phyloP scores from a whole-genome alignment of 2,797 vertebrate genomes.

The Rhodeus uyekii region DNA sequence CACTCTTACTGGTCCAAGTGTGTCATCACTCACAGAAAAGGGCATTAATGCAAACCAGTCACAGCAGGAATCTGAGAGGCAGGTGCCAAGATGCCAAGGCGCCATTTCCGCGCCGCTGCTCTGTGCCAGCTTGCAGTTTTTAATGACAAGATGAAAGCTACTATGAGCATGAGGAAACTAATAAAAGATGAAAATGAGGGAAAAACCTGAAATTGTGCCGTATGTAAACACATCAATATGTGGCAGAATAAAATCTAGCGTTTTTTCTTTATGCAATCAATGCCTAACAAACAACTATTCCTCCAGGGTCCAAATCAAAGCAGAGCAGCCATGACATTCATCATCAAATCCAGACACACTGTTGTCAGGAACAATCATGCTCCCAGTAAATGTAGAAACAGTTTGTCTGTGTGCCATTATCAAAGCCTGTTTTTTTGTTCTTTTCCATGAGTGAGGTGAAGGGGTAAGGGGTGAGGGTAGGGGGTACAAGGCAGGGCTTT shows the following conservation, averaged over 20 bases:
- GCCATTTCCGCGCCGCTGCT: not conserved
- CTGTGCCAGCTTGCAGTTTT: slow-evolving; percentile 5
- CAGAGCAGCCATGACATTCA: slow-evolving; percentile 5
- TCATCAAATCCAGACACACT: slow-evolving; percentile 8
- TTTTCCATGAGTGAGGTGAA: slow-evolving; percentile 34
- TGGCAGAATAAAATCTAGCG: not conserved
- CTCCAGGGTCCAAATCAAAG: not conserved
- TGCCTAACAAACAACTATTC: not conserved
- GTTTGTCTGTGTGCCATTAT: not conserved
- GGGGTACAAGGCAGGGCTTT: slow-evolving; percentile 16
- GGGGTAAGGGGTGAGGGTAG: not conserved
- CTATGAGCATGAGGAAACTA: not conserved
- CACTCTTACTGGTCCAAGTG: not conserved
- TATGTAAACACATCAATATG: not conserved
- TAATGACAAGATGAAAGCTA: slow-evolving; percentile 23
- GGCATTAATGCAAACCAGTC: slow-evolving; percentile 21
- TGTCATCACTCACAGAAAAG: not conserved
- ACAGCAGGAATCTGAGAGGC: slow-evolving; percentile 29
- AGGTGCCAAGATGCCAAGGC: slow-evolving; percentile 35
- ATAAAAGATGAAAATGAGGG: not conserved
- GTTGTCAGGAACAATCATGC: slow-evolving; percentile 2
- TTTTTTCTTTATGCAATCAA: not conserved
- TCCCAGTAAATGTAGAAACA: not conserved
- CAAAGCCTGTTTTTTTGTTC: not conserved
- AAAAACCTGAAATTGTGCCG: not conserved